These are phyloP conservation scores for Vandiemenella viatica DNA, from an alignment of 2,888 invertebrate species.

Conservation along the genomic window DNA sequence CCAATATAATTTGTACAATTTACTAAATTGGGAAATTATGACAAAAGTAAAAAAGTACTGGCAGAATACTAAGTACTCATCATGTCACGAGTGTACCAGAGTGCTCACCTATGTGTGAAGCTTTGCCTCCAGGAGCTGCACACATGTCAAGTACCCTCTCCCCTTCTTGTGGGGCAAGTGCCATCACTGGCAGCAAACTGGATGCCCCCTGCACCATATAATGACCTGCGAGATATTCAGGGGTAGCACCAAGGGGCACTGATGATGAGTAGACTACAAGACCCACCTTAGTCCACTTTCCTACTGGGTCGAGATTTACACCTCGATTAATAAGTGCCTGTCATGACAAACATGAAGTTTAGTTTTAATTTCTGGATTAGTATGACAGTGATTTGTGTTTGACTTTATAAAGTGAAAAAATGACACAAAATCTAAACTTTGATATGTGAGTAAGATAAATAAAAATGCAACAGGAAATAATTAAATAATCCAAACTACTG, in stretches of 20 bases:
- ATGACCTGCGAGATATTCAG: conserved; percentile 96
- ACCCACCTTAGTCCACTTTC: conserved; percentile 97
- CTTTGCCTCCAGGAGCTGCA: conserved; percentile 96
- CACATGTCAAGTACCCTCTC: conserved; percentile 93
- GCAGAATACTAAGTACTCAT: too few species aligned
- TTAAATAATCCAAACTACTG: too few species aligned
- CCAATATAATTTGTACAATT: too few species aligned
- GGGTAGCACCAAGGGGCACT: conserved; percentile 94
- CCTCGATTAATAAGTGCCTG: conserved; percentile 85
- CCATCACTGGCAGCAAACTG: conserved; percentile 94
- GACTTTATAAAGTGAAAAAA: not conserved
- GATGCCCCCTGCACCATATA: conserved; percentile 88
- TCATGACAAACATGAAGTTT: too few species aligned
- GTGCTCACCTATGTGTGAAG: conserved; percentile 67
- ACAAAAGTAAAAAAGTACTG: too few species aligned
- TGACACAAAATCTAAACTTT: too few species aligned
- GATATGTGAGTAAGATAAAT: too few species aligned
- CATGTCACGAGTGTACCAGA: too few species aligned
- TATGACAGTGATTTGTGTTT: not conserved
- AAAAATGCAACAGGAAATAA: too few species aligned
- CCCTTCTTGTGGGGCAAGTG: conserved; percentile 89
- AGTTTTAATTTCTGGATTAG: not conserved
- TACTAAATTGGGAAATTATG: too few species aligned
- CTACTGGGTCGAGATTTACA: conserved; percentile 94
- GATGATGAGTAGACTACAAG: conserved; percentile 90